These are phyloP conservation scores for Triops cancriformis DNA, from an alignment of 1,140 invertebrate genomes.

Conservation along the genomic window DNA sequence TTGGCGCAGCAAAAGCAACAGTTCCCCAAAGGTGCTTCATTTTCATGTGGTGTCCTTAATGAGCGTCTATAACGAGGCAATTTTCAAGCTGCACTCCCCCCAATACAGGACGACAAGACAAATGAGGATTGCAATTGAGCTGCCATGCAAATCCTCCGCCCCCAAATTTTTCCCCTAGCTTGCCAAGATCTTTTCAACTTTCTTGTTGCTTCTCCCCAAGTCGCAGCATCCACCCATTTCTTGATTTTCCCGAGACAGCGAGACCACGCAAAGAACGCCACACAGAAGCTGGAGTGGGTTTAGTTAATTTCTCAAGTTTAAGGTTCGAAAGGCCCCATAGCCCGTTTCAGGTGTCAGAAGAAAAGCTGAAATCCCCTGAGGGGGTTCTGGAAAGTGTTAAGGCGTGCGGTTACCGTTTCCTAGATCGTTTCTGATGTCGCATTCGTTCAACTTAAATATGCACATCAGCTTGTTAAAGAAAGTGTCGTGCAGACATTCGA, in stretches of 20 bases:
- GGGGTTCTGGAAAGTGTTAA: background rate
- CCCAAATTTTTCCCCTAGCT: background rate
- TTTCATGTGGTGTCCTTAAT: conserved; percentile 11
- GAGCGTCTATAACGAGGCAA: conserved; percentile 8
- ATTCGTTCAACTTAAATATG: background rate
- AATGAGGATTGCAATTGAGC: conserved; percentile 10
- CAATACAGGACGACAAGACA: conserved; percentile 6
- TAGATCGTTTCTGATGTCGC: background rate
- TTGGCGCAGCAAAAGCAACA: background rate
- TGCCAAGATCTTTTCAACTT: background rate
- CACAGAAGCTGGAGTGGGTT: background rate
- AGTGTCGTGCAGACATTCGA: background rate
- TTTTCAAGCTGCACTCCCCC: conserved; percentile 3
- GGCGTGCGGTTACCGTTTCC: background rate
- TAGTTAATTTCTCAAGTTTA: background rate
- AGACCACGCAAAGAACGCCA: background rate
- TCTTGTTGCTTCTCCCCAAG: background rate
- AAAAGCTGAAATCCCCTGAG: background rate
- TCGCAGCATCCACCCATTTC: background rate
- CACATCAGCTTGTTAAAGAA: background rate
- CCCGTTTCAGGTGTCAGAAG: background rate
- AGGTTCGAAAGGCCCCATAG: background rate
- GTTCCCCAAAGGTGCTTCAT: background rate
- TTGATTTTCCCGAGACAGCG: background rate
- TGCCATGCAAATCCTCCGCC: conserved; percentile 12